These are phyloP conservation scores for Daktulosphaira vitifoliae DNA, from an alignment of 1,140 invertebrate species.

Conservation along the genomic window DNA sequence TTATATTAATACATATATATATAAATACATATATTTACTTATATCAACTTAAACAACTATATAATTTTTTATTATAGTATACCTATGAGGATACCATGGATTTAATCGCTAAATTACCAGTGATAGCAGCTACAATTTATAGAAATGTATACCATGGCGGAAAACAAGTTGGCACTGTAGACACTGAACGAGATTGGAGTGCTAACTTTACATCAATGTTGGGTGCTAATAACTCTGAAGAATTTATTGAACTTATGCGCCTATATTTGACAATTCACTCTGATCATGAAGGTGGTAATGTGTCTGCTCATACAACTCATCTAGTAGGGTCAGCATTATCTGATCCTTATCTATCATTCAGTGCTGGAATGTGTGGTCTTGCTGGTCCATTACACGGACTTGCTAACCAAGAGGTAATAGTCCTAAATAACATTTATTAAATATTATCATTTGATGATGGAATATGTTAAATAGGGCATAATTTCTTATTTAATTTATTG, in stretches of 20 bases:
- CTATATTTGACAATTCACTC: slow-evolving; percentile 92
- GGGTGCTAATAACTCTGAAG: slow-evolving; percentile 68
- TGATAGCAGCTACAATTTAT: slow-evolving; percentile 91
- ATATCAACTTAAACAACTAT: too few species aligned
- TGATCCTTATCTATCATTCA: slow-evolving; percentile 89
- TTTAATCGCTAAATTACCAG: slow-evolving; percentile 89
- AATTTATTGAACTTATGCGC: slow-evolving; percentile 85
- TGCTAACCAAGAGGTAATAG: slow-evolving; percentile 82
- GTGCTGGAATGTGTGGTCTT: slow-evolving; percentile 87
- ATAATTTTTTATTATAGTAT: slow-evolving; percentile 45
- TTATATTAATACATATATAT: too few species aligned
- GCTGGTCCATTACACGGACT: slow-evolving; percentile 93
- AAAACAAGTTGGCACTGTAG: slow-evolving; percentile 77
- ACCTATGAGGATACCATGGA: slow-evolving; percentile 93
- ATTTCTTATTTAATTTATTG: too few species aligned
- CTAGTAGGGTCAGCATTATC: slow-evolving; percentile 90
- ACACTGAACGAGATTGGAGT: slow-evolving; percentile 86
- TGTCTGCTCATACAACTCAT: slow-evolving; percentile 89
- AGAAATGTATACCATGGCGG: slow-evolving; percentile 78
- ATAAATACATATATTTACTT: too few species aligned
- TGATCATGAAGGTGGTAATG: slow-evolving; percentile 94
- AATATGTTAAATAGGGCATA: too few species aligned
- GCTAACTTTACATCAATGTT: slow-evolving; percentile 88
- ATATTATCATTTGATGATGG: too few species aligned
- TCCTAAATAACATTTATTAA: too few species aligned